Base-by-base conservation (phyloP, 2,113 vertebrate genomes). In the Ageneiosus marmoratus region DNA sequence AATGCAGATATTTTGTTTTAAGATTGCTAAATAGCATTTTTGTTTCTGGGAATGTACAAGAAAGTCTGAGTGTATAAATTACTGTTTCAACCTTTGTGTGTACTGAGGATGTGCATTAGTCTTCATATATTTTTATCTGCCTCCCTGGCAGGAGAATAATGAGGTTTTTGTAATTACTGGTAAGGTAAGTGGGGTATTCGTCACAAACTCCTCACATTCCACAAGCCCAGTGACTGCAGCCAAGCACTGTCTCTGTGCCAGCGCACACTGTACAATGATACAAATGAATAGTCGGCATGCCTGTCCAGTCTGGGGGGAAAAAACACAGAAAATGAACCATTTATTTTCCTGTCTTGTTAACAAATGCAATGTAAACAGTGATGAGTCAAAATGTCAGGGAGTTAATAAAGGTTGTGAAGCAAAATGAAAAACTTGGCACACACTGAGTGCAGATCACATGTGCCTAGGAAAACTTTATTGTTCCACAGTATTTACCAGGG, bases 121-220 rank as follows among this genome's bases (percentile, higher is more conserved):
- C 70, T 37, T 48, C 72, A 51, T 63, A 83, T 48, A 69, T 67
- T 81, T 74, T 55, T 62, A 32, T 82, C 20, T 75, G 80, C 70
- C 48, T n/a, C 20, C 32, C 16, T 51, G 53, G 78, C 62, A 72
- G 63, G 75, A 85, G 85, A 85, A 86, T 82, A 84, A 87, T 65
- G 72, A 70, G 82, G 55, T 79, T 79, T 84, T 81, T 84, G 86
- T 84, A 84, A 87, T 86, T 79, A 86, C 86, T 84, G 77, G 79
- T 70, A 84, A 85, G 83, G 70, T 87, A 89, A 89, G 84, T 84
- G 82, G 86, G 79, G 86, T 84, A 89, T 89, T 89, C 79, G 84
- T 89, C 88, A 86, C 63, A 29, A 87, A 77, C 55, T 70, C 84
- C 84, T 81, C 81, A 85, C 84, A 89, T 89, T 87, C 88, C 84